Evolutionary conservation across 2,113 vertebrate genomes (phyloP).

Genomic region (Oncorhynchus kisutch): DNA sequence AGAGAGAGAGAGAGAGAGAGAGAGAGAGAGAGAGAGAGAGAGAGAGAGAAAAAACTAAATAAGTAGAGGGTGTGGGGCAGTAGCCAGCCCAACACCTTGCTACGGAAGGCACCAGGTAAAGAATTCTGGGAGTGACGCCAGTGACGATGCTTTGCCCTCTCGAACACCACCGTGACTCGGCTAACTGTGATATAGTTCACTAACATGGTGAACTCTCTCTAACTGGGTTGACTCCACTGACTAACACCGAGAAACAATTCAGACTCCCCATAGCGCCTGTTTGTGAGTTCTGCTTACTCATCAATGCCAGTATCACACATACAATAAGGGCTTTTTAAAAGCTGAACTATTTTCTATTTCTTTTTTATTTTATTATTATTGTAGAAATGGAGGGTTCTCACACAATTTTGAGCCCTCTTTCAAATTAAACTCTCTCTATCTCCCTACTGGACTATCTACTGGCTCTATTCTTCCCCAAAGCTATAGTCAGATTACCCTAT

Average conservation of each 20-base stretch:
- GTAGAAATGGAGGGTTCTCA: background rate
- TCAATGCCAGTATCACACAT: background rate
- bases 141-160: conserved; percentile 23
- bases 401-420: background rate
- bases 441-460: conserved; percentile 1
- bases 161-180: background rate
- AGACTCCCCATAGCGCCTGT: background rate
- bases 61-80: background rate
- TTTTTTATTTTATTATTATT: background rate
- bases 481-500: conserved; percentile 47
- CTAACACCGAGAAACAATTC: conserved; percentile 11
- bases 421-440: conserved; percentile 17
- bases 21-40: background rate
- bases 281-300: background rate
- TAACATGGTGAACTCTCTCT: background rate
- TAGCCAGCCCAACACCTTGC: conserved; percentile 35
- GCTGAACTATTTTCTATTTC: background rate
- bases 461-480: conserved; percentile 18
- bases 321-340: background rate
- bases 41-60: background rate
- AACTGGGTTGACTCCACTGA: background rate
- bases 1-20: conserved; percentile 38
- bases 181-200: background rate
- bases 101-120: conserved; percentile 41
- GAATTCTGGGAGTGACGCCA: conserved; percentile 33